Percentiles rank a stretch among this genome's conserved stretches.
phyloP scores from a whole-genome alignment of 1,140 invertebrate species.

The Maniola jurtina region DNA sequence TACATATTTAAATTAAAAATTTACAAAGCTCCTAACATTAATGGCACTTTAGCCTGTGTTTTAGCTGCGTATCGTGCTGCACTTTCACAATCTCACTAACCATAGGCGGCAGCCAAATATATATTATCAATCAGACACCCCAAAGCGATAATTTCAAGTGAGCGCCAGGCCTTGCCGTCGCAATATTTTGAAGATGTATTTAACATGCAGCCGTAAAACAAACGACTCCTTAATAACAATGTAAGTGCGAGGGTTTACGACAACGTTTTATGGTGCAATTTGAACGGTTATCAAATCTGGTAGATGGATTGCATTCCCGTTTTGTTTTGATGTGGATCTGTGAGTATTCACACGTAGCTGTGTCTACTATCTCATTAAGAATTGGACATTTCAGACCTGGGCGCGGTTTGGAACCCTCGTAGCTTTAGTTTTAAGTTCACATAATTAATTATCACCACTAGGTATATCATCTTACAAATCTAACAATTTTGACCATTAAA shows the following conservation, averaged over 20 bases:
- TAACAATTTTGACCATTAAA: too few relatives aligned
- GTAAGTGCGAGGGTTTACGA: conserved; percentile 35
- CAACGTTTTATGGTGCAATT: conserved; percentile 38
- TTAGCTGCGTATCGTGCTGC: too few relatives aligned
- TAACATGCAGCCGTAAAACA: conserved; percentile 52
- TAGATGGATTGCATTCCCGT: conserved; percentile 41
- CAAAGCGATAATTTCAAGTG: conserved; percentile 7
- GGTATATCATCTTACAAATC: too few relatives aligned
- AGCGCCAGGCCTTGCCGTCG: conserved; percentile 4
- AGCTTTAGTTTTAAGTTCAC: too few relatives aligned
- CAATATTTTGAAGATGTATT: conserved; percentile 34
- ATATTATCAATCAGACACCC: not conserved
- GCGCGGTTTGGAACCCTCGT: too few relatives aligned
- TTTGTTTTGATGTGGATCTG: conserved; percentile 33
- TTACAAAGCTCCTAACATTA: not conserved
- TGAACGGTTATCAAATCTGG: conserved; percentile 47
- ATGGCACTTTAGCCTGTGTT: too few relatives aligned
- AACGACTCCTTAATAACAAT: conserved; percentile 44
- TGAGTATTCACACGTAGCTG: not conserved
- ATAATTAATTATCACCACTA: too few relatives aligned
- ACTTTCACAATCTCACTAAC: too few relatives aligned
- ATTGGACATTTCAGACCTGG: too few relatives aligned
- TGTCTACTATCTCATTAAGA: too few relatives aligned
- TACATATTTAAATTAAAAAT: not conserved
- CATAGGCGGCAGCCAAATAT: too few relatives aligned